phyloP scores from a whole-genome alignment of 2,797 vertebrate genomes.

The Coilia nasus region DNA sequence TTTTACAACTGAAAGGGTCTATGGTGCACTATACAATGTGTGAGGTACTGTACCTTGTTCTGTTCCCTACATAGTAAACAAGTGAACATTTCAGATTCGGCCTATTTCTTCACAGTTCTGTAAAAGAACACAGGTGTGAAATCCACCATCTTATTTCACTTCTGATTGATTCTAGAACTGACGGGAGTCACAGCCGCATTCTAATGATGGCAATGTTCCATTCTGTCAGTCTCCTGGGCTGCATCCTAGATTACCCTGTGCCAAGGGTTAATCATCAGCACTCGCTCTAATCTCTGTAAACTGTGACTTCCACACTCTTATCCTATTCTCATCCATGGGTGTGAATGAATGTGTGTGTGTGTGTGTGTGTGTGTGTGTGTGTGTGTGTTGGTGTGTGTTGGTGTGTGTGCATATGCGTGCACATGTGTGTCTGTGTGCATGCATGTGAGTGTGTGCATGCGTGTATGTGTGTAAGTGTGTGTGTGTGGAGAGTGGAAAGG shows the following conservation, averaged over 20 bases:
- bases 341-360: background rate
- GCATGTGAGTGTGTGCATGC: too few relatives aligned
- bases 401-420: too few relatives aligned
- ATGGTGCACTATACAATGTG: too few relatives aligned
- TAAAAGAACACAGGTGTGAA: background rate
- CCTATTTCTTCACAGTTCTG: background rate
- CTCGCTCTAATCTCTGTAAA: background rate
- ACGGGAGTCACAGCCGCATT: too few relatives aligned
- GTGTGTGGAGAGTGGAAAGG: background rate
- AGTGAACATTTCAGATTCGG: too few relatives aligned
- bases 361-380: conserved; percentile 13
- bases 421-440: too few relatives aligned
- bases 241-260: background rate
- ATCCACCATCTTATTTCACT: background rate
- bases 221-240: background rate
- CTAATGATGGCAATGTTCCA: background rate
- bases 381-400: background rate
- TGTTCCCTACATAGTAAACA: too few relatives aligned
- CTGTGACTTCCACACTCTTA: background rate
- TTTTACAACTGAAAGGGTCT: too few relatives aligned
- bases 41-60: too few relatives aligned
- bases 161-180: background rate
- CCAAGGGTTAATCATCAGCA: background rate
- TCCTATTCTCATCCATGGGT: conserved; percentile 5
- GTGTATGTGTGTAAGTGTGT: too few relatives aligned